These are phyloP conservation scores for Vanessa tameamea DNA, from an alignment of 1,140 invertebrate species.

Conservation along the genomic window DNA sequence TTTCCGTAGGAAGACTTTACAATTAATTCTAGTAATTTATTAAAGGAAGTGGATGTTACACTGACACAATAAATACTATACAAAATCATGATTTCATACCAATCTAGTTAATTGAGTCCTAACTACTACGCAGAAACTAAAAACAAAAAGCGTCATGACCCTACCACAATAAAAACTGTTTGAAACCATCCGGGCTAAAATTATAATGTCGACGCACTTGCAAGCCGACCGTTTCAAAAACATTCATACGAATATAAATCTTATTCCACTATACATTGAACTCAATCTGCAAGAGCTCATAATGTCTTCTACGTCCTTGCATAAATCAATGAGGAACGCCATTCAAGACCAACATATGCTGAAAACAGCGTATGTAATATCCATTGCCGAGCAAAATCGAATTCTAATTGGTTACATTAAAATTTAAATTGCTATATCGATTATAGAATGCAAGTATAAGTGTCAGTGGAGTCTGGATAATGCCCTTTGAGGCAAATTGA, in stretches of 20 bases:
- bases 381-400: slow-evolving; percentile 31
- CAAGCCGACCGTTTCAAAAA: slow-evolving; percentile 45
- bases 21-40: no score
- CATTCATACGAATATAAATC: slow-evolving; percentile 43
- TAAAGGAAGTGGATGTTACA: background rate
- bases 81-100: slow-evolving; percentile 29
- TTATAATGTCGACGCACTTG: slow-evolving; percentile 76
- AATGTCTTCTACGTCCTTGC: slow-evolving; percentile 46
- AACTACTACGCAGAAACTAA: slow-evolving; percentile 55
- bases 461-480: slow-evolving; percentile 60
- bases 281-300: slow-evolving; percentile 34
- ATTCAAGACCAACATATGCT: slow-evolving; percentile 52
- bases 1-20: no score
- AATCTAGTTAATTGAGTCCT: slow-evolving; percentile 53
- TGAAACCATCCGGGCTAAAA: slow-evolving; percentile 76
- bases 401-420: slow-evolving; percentile 36
- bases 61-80: background rate
- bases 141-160: slow-evolving; percentile 67
- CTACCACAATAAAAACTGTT: slow-evolving; percentile 77
- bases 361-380: slow-evolving; percentile 42
- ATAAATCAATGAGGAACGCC: slow-evolving; percentile 50
- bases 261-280: slow-evolving; percentile 33
- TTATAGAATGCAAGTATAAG: slow-evolving; percentile 47
- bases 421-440: slow-evolving; percentile 40
- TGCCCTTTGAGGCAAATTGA: slow-evolving; percentile 53